Base-by-base conservation (phyloP, 1,140 invertebrate species). In the Lucilia cuprina region DNA sequence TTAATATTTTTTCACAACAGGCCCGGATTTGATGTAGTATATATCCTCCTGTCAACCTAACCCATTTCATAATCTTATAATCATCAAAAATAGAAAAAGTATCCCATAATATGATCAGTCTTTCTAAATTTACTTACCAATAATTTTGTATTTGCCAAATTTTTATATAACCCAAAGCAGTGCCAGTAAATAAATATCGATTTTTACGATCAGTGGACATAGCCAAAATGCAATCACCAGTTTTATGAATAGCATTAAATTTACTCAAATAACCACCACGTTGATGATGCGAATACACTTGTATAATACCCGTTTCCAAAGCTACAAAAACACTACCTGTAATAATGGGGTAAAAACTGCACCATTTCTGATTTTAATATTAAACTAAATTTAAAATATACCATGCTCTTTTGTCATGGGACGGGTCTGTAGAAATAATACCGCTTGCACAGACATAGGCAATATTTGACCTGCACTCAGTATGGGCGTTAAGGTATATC, bases 281-380 rank as follows among this genome's bases (percentile, higher is more conserved):
- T n/a, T 93, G 91, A 87, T 95, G 94, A 88, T 95, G 94, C 12
- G 94, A 95, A 94, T 95, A 96, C 1, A 94, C 92, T 91, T 96
- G 95, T 74, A 95, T 91, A 13, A 92, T 88, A 0, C 95, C 95
- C 74, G 94, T 95, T 87, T 95, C 94, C 70, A 96, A 86, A 0
- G 94, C 92, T 0, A 95, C 91, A 74, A 95, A 87, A 5, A 96
- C 87, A 19, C 94, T 94, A n/a, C 94, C 93, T 90, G 85, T 1
- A 55, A 55, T 55, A 41, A 3, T 41, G 7, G 41, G 7, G 41
- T 30, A 30, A 30, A 30, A n/a, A 21, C 74, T 30, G 50, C 13
- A 41, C 13, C 41, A 41, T 55, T 14, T 14, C 17, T 30, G 25
- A 30, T 30, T 10, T 55, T 12, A 55, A 14, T 13, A 55, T 13